Evolutionary conservation across 1,140 invertebrate genomes (phyloP).

Genomic region (Tribolium madens): DNA sequence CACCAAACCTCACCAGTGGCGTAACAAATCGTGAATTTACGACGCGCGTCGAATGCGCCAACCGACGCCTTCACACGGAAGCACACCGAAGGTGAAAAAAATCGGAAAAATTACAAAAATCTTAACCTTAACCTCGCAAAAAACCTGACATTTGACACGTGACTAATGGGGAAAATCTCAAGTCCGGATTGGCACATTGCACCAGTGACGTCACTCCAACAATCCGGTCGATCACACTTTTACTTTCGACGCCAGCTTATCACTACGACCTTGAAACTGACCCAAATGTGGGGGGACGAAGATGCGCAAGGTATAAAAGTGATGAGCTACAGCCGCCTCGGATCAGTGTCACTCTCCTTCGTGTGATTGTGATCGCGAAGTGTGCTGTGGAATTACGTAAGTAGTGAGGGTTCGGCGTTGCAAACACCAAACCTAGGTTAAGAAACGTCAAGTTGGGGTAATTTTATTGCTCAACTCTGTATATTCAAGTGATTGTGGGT

Average conservation of each 20-base stretch:
- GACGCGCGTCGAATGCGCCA: no score
- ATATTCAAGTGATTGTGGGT: background rate
- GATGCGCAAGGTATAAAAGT: constrained; percentile 42
- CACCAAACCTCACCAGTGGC: no score
- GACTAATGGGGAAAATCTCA: background rate
- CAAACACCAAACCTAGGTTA: background rate
- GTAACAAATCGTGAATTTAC: no score
- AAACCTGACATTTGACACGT: no score
- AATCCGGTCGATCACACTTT: constrained; percentile 39
- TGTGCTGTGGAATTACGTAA: constrained; percentile 19
- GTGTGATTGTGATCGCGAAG: constrained; percentile 20
- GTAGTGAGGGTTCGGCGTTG: background rate
- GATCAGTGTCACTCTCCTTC: constrained; percentile 31
- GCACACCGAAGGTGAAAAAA: no score
- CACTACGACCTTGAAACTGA: constrained; percentile 11
- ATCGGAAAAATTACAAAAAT: no score
- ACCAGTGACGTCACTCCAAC: background rate
- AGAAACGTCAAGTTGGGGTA: no score
- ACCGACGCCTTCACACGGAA: no score
- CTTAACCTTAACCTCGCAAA: no score
- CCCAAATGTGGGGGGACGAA: constrained; percentile 25
- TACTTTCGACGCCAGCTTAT: constrained; percentile 14
- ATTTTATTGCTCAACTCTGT: no score
- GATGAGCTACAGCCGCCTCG: constrained; percentile 32
- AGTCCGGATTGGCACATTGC: background rate